A percentile compares a stretch with the other conserved stretches of the same genome.
Evolutionary conservation across 2,113 vertebrate species (phyloP).

Genomic region (Rhea americana): DNA sequence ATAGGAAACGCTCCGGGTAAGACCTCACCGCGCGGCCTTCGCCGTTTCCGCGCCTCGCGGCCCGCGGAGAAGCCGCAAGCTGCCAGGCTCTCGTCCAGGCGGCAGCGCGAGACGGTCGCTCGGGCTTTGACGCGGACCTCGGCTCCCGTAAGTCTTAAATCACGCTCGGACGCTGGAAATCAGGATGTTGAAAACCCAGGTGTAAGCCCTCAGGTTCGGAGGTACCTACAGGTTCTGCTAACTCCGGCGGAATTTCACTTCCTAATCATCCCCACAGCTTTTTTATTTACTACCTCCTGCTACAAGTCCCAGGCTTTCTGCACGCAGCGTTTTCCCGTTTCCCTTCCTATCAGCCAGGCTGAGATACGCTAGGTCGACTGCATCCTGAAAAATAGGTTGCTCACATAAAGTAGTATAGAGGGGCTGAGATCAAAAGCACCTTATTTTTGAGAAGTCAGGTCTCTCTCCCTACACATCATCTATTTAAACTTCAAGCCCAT

Average conservation of each 20-base stretch:
- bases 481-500: neutral
- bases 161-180: rapidly evolving
- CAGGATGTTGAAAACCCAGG: neutral
- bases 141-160: neutral
- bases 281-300: neutral
- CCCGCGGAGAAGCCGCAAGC: neutral
- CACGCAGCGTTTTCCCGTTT: neutral
- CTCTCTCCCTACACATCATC: neutral
- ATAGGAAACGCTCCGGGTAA: too few relatives aligned
- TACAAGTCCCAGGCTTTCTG: neutral
- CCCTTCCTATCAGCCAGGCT: neutral
- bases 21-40: too few relatives aligned
- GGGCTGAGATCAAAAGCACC: neutral
- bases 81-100: neutral
- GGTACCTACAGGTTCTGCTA: neutral
- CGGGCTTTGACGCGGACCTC: neutral
- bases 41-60: neutral
- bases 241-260: neutral
- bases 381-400: neutral
- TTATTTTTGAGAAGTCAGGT: neutral
- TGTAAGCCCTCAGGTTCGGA: neutral
- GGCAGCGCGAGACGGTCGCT: neutral
- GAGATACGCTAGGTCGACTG: neutral
- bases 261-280: neutral
- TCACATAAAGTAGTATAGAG: neutral